These are phyloP conservation scores for Acanthurus lineatus DNA, from an alignment of 2,797 vertebrate genomes.

Conservation along the genomic window DNA sequence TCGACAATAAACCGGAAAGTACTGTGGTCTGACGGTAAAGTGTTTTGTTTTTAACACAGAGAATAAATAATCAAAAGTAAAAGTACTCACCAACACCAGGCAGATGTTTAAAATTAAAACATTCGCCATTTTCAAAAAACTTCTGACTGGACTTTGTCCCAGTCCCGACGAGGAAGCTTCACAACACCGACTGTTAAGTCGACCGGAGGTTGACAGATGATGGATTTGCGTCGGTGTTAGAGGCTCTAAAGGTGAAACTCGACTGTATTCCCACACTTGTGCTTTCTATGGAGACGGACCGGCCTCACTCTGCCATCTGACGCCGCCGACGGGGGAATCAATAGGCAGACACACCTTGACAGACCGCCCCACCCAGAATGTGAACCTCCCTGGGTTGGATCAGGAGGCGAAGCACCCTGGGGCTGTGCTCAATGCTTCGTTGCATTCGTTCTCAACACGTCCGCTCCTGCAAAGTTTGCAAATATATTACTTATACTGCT, in stretches of 20 bases:
- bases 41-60: background rate
- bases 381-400: conserved; percentile 2
- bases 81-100: conserved; percentile 68
- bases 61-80: background rate
- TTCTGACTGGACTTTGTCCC: background rate
- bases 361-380: conserved; percentile 57
- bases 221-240: background rate
- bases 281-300: no score
- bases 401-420: conserved; percentile 11
- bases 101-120: conserved; percentile 46
- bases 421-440: background rate
- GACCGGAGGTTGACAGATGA: background rate
- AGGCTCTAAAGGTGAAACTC: background rate
- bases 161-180: background rate
- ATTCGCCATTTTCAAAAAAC: conserved; percentile 56
- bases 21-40: background rate
- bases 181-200: no score
- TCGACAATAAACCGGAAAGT: background rate
- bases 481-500: no score
- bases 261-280: background rate
- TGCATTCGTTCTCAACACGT: background rate
- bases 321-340: conserved; percentile 17
- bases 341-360: conserved; percentile 65
- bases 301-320: background rate
- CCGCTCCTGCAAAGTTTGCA: background rate